Evolutionary conservation across 2,113 vertebrate species (phyloP).

Genomic region (Brienomyrus brachyistius): DNA sequence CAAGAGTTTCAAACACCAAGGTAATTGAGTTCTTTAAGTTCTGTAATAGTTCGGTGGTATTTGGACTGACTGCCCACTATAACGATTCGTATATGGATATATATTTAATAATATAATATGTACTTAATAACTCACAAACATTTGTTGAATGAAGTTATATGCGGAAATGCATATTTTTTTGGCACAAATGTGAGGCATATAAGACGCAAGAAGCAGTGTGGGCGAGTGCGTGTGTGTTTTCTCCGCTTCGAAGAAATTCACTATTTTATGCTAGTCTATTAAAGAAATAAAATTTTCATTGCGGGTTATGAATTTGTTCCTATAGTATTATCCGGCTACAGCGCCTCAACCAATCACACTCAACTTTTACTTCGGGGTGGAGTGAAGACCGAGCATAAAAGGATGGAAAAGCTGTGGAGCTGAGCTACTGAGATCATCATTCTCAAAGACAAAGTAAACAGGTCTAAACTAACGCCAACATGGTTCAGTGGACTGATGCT

Average conservation of each 20-base stretch:
- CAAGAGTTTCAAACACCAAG: too few relatives aligned
- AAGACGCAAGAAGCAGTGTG: too few relatives aligned
- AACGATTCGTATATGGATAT: too few relatives aligned
- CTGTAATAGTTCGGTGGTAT: too few relatives aligned
- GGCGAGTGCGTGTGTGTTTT: too few relatives aligned
- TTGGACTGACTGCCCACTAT: too few relatives aligned
- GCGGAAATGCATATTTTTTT: too few relatives aligned
- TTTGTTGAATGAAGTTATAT: too few relatives aligned
- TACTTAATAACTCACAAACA: too few relatives aligned
- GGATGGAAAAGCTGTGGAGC: background rate
- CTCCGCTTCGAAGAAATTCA: background rate
- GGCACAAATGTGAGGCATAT: too few relatives aligned
- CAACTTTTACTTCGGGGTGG: background rate
- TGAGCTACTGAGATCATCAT: background rate
- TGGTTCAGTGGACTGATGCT: slow-evolving; percentile 55
- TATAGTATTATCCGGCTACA: background rate
- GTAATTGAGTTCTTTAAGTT: too few relatives aligned
- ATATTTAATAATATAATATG: too few relatives aligned
- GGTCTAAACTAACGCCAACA: slow-evolving; percentile 24
- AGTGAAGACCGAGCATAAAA: background rate
- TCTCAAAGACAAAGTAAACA: background rate
- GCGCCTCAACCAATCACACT: background rate
- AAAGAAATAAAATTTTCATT: background rate
- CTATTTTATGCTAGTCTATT: background rate
- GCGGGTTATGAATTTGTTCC: background rate